Conservation (phyloP, 2,113 vertebrate species). For the Anolis carolinensis region DNA sequence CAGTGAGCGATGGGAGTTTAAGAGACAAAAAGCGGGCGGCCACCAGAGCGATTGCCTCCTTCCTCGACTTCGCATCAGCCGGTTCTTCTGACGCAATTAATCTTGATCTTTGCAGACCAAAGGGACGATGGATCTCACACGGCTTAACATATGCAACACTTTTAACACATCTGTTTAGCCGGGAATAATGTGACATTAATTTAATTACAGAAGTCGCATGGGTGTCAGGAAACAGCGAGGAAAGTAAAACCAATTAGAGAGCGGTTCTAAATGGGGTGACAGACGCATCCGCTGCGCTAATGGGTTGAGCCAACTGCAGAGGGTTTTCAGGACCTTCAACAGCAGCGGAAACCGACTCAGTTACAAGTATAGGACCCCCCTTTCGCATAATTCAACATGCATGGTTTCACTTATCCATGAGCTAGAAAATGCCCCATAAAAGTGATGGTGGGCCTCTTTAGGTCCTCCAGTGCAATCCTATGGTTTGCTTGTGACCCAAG, state of each 20-base stretch:
- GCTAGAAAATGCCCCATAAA: too few species aligned
- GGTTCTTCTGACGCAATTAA: slow-evolving; percentile 51
- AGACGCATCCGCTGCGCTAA: slow-evolving; percentile 23
- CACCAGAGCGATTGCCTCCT: slow-evolving; percentile 43
- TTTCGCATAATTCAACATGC: too few species aligned
- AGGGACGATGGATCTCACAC: slow-evolving; percentile 41
- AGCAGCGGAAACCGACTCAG: background rate
- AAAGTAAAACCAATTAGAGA: slow-evolving; percentile 52
- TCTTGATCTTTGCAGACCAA: slow-evolving; percentile 46
- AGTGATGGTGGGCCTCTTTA: too few species aligned
- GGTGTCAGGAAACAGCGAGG: slow-evolving; percentile 58
- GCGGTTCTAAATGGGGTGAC: slow-evolving; percentile 21
- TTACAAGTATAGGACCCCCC: too few species aligned
- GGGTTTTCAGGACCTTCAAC: background rate
- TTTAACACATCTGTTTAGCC: slow-evolving; percentile 57
- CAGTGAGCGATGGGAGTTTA: slow-evolving; percentile 53
- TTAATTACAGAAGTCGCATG: slow-evolving; percentile 54
- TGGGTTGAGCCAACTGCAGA: background rate
- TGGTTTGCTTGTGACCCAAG: too few species aligned
- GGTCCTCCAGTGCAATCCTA: too few species aligned
- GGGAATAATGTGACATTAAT: slow-evolving; percentile 55
- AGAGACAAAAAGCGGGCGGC: slow-evolving; percentile 34
- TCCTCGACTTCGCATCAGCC: slow-evolving; percentile 21
- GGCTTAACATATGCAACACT: slow-evolving; percentile 37
- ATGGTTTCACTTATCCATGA: too few species aligned